Evolutionary conservation across 2,888 invertebrate species (phyloP), one percentile per base, ranked within the genome.

Genomic region (Crocallis elinguaria): DNA sequence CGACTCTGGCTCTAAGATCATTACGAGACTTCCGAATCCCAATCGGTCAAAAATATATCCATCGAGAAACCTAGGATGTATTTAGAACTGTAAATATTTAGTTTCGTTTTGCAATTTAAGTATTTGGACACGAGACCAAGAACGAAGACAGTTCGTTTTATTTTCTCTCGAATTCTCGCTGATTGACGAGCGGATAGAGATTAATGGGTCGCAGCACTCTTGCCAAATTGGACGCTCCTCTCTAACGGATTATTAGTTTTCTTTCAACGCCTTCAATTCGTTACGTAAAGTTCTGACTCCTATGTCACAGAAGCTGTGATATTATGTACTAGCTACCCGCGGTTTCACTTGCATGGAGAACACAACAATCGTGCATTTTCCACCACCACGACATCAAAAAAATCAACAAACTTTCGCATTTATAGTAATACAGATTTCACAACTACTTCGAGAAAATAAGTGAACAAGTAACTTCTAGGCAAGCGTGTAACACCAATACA

Each of bases 241-340:
- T 64, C 63, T 63, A 69, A 77, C 67, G 75, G 75, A 77, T 82
- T 84, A 85, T 84, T 84, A 80, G 81, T 82, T 84, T 79, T 82
- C 75, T 72, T 66, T 63, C 60, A 56, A 58, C 49, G 35, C 48
- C 29, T 21, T 35, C 49, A 49, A 56, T 56, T 60, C 48, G 50
- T 54, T 45, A 48, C 32, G 13, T 42, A 37, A 37, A 42, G 41
- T 17, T 36, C 11, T 0, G 9, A 35, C 16, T 44, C 44, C 38
- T 42, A 8, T 42, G 36, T 3, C 0, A 33, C 4, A 0, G 9
- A 32, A 13, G 13, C 6, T 7, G 1, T 3, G 9, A n/a, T 19
- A 19, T 7, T 19, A 19, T 23, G 6, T 23, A 4, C 1, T 23
- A 23, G n/a, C n/a, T n/a, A n/a, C n/a, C 8, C 8, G 23, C 23